Base-by-base conservation (phyloP, 2,888 invertebrate species). In the Teleiodes luculella region DNA sequence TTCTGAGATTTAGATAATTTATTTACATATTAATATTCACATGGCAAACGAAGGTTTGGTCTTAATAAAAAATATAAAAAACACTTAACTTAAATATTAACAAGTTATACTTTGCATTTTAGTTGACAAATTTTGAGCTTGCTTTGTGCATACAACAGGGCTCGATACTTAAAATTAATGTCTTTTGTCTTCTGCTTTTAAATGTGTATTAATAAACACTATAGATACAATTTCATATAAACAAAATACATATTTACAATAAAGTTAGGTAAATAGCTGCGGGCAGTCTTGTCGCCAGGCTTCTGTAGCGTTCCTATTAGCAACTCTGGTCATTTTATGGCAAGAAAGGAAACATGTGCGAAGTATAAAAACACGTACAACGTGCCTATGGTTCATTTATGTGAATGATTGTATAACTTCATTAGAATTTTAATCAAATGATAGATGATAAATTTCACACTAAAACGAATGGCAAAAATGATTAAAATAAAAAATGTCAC, bases 21-120 rank as follows among this genome's bases (percentile, higher is more conserved):
- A 74, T 72, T 64, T 71, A 78, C 76, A 76, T 67, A 67, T 78
- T 79, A 81, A 24, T 24, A 24, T 24, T 24, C 24, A 24, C 76
- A 86, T 86, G 86, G 86, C 86, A 86, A 78, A 83, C 78, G 74
- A 74, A 68, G 69, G 80, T 82, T 84, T 83, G 82, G 81, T 83
- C 74, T 74, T 76, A 72, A 66, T 59, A 62, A 62, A 64, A 41
- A 41, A 41, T 41, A 18, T 14, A 64, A 55, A 60, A 60, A 70
- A 61, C 59, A 67, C 62, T 67, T 63, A 64, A 58, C 52, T 55
- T 50, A 48, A 56, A 53, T 45, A 54, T 57, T 60, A 57, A 63
- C 62, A 65, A 63, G 58, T 64, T 63, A 61, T 67, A 68, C 31
- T 66, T 72, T 74, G 70, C 71, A 76, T 76, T 72, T 70, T 60